Evolutionary conservation across 2,113 vertebrate genomes (phyloP).

Genomic region (Rhagologus leucostigma): DNA sequence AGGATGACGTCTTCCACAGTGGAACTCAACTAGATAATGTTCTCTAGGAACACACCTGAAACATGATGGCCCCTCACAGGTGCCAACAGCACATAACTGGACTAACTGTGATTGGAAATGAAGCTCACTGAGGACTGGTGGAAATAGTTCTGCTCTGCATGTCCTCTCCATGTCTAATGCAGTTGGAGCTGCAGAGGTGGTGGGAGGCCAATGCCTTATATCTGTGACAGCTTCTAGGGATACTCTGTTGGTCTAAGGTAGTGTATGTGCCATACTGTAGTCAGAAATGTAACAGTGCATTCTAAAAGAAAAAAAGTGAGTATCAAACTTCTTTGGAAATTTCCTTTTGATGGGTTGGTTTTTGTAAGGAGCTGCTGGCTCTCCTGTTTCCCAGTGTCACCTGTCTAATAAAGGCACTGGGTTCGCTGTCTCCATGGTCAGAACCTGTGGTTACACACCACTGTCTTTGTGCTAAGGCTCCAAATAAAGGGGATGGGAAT

Average conservation of each 20-base stretch:
- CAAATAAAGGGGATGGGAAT: neutral
- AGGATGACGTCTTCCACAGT: neutral
- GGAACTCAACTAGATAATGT: neutral
- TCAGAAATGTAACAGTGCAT: neutral
- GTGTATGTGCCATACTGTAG: neutral
- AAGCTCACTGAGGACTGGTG: neutral
- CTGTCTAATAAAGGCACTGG: neutral
- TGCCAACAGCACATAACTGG: rapidly evolving
- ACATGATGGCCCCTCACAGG: rapidly evolving
- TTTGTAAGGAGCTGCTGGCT: neutral
- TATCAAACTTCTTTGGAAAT: neutral
- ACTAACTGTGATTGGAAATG: neutral
- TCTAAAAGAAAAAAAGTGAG: neutral
- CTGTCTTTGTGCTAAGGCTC: neutral
- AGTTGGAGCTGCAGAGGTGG: neutral
- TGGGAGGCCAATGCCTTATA: neutral
- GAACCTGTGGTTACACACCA: neutral
- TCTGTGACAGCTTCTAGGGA: neutral
- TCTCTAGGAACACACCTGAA: neutral
- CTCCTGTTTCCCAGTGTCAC: neutral
- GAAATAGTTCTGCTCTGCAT: neutral
- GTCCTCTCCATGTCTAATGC: rapidly evolving
- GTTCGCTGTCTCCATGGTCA: rapidly evolving
- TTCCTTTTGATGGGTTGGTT: neutral
- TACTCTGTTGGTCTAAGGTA: neutral